phyloP scores from a whole-genome alignment of 2,888 invertebrate species.

The Trypoxylon attenuatum region DNA sequence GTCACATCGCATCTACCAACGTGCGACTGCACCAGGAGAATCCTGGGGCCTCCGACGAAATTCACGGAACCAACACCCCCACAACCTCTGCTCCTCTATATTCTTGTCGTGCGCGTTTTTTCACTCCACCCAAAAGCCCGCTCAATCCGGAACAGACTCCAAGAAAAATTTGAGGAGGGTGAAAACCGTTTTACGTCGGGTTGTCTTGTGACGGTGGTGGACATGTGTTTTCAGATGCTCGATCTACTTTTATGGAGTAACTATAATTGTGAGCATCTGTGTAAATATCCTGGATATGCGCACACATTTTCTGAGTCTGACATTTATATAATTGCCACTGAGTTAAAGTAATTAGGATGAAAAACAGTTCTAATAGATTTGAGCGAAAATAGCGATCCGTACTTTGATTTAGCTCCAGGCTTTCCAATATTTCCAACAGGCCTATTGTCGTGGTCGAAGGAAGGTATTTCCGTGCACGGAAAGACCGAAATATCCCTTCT shows the following conservation, averaged over 20 bases:
- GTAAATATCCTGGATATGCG: background rate
- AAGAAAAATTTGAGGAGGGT: background rate
- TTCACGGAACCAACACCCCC: background rate
- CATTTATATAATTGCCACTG: too few species aligned
- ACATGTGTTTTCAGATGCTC: too few species aligned
- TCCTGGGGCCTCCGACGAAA: conserved; percentile 11
- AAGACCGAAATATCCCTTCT: conserved; percentile 2
- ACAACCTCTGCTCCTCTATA: background rate
- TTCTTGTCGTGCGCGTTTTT: background rate
- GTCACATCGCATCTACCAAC: conserved; percentile 46
- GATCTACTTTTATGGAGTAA: too few species aligned
- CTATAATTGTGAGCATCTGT: background rate
- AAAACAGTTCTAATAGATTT: too few species aligned
- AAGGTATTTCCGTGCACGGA: conserved; percentile 9
- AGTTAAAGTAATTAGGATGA: too few species aligned
- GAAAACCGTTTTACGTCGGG: too few species aligned
- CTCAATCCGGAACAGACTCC: background rate
- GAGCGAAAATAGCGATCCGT: too few species aligned
- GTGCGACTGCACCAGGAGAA: conserved; percentile 41
- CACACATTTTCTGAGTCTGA: too few species aligned
- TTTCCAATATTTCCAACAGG: too few species aligned
- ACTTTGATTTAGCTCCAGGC: too few species aligned
- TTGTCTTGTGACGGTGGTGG: too few species aligned
- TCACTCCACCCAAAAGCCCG: background rate
- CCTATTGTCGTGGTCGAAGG: too few species aligned